Base-by-base conservation (phyloP, 2,113 vertebrate species). In the Vimba vimba region DNA sequence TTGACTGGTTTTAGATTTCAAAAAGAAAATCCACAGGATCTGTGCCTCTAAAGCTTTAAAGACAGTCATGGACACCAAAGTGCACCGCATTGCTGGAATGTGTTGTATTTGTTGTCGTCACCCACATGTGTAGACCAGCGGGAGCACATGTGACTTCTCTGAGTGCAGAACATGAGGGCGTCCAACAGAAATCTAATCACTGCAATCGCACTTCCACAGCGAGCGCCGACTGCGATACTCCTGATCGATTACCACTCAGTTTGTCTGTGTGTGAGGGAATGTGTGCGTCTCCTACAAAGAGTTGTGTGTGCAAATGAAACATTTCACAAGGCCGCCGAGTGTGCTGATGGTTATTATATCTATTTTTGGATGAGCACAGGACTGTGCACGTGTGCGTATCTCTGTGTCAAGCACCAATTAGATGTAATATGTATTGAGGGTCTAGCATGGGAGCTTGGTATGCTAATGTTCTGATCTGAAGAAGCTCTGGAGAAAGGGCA, bases 121-220 rank as follows among this genome's bases (percentile, higher is more conserved):
- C 25, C 17, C 45, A 76, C 74, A 19, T 76, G 25, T 77, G n/a
- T 27, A 4, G 43, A 25, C 4, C 33, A 36, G 55, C 17, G 45
- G 69, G 23, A 25, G 69, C 68, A 43, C 68, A 7, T 74, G 71
- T 74, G 17, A 43, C 23, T n/a, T 73, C 69, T 73, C 36, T 52
- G 69, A 66, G 83, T 62, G 27, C 66, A 39, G 84, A 74, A 36
- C 69, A 62, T 15, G 47, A 75, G 30, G 45, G 4, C 50, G 36
- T 74, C 62, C 57, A 43, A 80, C 81, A 52, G 84, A 47, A 84
- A 87, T 86, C 76, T 89, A 84, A 87, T 90, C 86, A 89, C 60
- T 73, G 36, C 83, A 83, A 66, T 80, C 60, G 83, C 74, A 60
- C 55, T 75, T 45, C 59, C 59, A 33, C 76, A 74, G 52, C 47